Evolutionary conservation across 2,888 invertebrate species (phyloP).

Genomic region (Taphrorychus bicolor): DNA sequence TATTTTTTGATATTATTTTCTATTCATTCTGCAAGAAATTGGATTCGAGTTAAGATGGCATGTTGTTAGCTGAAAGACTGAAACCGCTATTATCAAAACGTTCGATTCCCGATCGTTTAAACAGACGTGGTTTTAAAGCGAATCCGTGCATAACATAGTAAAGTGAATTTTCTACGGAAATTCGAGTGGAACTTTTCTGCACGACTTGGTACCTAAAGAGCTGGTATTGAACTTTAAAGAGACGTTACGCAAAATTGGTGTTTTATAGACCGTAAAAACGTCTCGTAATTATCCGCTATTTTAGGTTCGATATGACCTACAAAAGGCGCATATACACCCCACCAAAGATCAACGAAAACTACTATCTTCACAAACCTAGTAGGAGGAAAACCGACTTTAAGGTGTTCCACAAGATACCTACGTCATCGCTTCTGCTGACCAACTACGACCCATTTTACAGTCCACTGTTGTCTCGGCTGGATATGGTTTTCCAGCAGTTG

Average conservation of each 20-base stretch:
- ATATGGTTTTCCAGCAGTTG: slow-evolving; percentile 79
- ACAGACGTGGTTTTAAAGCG: background rate
- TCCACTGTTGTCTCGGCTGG: slow-evolving; percentile 81
- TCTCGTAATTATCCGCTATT: background rate
- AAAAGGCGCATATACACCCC: slow-evolving; percentile 66
- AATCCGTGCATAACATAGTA: background rate
- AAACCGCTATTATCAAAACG: background rate
- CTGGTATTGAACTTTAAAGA: background rate
- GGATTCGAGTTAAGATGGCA: no score
- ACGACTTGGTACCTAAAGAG: background rate
- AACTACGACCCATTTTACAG: slow-evolving; percentile 93
- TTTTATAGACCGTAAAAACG: background rate
- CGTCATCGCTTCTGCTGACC: slow-evolving; percentile 80
- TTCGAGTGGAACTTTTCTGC: background rate
- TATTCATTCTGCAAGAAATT: no score
- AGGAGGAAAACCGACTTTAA: slow-evolving; percentile 72
- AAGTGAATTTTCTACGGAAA: background rate
- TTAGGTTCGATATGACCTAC: slow-evolving; percentile 63
- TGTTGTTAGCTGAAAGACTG: no score
- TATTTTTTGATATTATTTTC: background rate
- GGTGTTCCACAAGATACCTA: slow-evolving; percentile 86
- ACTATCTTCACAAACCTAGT: slow-evolving; percentile 70
- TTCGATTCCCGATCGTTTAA: background rate
- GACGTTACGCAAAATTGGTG: background rate
- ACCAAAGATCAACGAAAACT: slow-evolving; percentile 62